Evolutionary conservation across 2,888 invertebrate species (phyloP).

Genomic region (Amiota communis): DNA sequence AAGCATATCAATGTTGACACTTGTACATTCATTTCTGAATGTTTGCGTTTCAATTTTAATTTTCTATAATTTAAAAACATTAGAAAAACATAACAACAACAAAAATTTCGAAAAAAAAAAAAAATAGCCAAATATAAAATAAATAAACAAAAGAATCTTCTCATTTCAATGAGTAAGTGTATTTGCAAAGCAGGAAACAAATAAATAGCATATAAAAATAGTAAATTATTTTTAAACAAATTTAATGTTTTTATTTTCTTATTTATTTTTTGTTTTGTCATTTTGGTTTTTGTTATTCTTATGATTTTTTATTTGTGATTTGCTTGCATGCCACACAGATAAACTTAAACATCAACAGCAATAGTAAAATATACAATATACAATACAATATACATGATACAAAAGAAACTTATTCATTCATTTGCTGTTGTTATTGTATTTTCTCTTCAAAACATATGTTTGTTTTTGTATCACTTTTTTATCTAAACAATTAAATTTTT

Average conservation of each 20-base stretch:
- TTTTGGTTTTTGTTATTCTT: neutral
- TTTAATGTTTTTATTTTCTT: neutral
- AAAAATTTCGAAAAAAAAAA: constrained; percentile 10
- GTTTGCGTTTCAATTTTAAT: constrained; percentile 58
- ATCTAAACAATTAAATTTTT: neutral
- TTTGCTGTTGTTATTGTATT: too few relatives aligned
- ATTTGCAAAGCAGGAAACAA: constrained; percentile 1
- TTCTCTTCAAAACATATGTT: neutral
- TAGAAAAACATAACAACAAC: neutral
- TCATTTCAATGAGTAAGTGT: neutral
- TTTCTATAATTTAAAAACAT: constrained; percentile 31
- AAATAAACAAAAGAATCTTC: neutral
- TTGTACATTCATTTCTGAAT: constrained; percentile 60
- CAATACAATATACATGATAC: too few relatives aligned
- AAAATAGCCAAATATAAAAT: neutral
- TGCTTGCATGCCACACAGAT: neutral
- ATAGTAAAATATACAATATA: too few relatives aligned
- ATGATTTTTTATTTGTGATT: constrained; percentile 9
- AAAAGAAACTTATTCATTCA: too few relatives aligned
- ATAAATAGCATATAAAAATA: neutral
- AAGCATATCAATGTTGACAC: constrained; percentile 61
- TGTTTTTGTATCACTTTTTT: neutral
- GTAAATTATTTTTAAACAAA: constrained; percentile 18
- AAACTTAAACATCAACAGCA: neutral
- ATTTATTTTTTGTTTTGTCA: too few relatives aligned